Evolutionary conservation across 2,113 vertebrate species (phyloP).

Genomic region (Tragelaphus scriptus): DNA sequence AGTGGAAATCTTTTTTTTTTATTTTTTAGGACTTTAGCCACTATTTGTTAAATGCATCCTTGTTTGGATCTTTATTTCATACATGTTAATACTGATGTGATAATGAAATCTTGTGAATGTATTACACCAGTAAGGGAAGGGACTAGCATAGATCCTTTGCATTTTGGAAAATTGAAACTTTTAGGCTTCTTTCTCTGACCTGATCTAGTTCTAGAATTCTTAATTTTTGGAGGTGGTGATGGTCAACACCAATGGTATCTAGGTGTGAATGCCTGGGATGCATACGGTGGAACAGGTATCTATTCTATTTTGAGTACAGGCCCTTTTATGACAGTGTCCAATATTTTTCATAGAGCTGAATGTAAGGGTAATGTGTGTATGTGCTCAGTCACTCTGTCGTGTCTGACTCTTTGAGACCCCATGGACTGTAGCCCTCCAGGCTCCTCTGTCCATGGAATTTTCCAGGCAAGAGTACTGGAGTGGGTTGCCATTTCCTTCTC

Average conservation of each 20-base stretch:
- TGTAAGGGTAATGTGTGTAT: background rate
- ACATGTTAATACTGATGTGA: background rate
- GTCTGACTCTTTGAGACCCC: background rate
- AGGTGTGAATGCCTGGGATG: background rate
- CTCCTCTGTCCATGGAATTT: background rate
- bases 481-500: background rate
- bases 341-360: background rate
- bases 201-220: background rate
- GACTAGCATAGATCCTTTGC: background rate
- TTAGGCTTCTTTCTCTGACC: background rate
- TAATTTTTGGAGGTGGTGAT: background rate
- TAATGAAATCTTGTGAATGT: background rate
- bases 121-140: background rate
- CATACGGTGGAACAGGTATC: background rate
- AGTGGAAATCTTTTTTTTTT: background rate
- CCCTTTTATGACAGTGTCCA: background rate
- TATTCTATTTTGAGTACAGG: background rate
- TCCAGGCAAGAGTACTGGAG: background rate
- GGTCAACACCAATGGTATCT: background rate
- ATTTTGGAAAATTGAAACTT: background rate
- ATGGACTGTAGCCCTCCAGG: background rate
- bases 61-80: background rate
- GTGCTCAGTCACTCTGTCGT: background rate
- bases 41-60: background rate
- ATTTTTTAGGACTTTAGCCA: background rate